phyloP scores from a whole-genome alignment of 2,113 vertebrate species.

The Corythaeola cristata region DNA sequence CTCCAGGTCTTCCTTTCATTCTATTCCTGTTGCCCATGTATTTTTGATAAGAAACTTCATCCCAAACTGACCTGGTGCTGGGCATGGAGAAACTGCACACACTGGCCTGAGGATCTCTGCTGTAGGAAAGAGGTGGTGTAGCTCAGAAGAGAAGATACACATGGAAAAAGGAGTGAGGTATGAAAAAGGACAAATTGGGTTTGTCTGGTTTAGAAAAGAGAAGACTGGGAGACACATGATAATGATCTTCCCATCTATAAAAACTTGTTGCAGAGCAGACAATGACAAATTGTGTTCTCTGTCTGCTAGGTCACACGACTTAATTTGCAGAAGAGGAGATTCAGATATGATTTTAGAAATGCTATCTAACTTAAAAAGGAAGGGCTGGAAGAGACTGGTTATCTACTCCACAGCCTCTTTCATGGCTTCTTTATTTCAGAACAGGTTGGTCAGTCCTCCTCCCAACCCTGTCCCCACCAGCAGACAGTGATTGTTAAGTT shows the following conservation, averaged over 20 bases:
- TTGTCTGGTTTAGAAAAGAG: background rate
- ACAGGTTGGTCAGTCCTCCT: background rate
- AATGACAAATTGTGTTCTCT: conserved; percentile 29
- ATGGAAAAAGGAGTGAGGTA: background rate
- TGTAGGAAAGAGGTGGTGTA: background rate
- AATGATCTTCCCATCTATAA: conserved; percentile 38
- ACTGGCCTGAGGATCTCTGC: background rate
- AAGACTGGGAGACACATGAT: background rate
- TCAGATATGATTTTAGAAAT: conserved; percentile 23
- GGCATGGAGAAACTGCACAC: background rate
- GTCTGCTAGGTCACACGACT: background rate
- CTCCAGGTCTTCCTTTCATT: background rate
- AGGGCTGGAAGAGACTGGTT: background rate
- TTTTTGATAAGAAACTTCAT: background rate
- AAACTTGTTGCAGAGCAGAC: conserved; percentile 16
- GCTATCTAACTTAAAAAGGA: background rate
- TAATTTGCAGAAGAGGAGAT: conserved; percentile 8
- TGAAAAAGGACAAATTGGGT: background rate
- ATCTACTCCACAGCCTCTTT: background rate
- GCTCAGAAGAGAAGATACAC: background rate
- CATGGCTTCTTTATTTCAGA: background rate
- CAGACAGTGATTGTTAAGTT: background rate
- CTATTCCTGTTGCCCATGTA: background rate
- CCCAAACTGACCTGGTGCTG: background rate
- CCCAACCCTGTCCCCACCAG: background rate